These are phyloP conservation scores for Spilosoma lubricipeda DNA, from an alignment of 2,888 invertebrate species.

Conservation along the genomic window DNA sequence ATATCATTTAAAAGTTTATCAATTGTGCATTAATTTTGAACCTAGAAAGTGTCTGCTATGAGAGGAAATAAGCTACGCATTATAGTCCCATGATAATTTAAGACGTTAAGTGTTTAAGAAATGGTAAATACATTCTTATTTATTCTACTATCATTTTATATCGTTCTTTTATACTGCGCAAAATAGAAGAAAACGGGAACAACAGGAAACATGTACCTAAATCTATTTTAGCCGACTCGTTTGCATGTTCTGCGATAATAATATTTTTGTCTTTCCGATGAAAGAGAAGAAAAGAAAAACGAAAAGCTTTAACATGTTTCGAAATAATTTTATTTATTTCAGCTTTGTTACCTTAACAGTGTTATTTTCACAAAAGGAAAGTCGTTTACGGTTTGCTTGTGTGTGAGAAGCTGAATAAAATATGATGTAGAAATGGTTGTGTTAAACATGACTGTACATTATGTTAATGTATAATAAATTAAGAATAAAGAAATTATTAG, in stretches of 20 bases:
- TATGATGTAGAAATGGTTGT: neutral
- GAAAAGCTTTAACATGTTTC: slow-evolving; percentile 6
- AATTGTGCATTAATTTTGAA: neutral
- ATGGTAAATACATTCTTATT: neutral
- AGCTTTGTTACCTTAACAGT: slow-evolving; percentile 13
- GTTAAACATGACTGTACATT: neutral
- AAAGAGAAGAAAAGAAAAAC: slow-evolving; percentile 2
- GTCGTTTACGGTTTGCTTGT: slow-evolving; percentile 8
- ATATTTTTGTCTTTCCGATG: neutral
- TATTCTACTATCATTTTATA: neutral
- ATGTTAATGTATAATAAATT: neutral
- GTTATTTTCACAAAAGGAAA: slow-evolving; percentile 5
- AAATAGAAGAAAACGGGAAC: neutral
- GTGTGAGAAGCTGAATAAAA: neutral
- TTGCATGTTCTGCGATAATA: slow-evolving; percentile 9
- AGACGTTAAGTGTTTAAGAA: neutral
- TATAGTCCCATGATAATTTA: neutral
- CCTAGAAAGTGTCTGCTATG: neutral
- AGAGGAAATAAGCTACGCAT: neutral
- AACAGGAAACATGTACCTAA: neutral
- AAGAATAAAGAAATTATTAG: too few species aligned
- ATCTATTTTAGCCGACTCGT: slow-evolving; percentile 2
- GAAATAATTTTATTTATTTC: slow-evolving; percentile 19
- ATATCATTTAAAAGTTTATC: too few species aligned
- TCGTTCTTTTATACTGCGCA: neutral